Conservation (phyloP, 1,140 invertebrate species). For the Trachelipus rathkii region DNA sequence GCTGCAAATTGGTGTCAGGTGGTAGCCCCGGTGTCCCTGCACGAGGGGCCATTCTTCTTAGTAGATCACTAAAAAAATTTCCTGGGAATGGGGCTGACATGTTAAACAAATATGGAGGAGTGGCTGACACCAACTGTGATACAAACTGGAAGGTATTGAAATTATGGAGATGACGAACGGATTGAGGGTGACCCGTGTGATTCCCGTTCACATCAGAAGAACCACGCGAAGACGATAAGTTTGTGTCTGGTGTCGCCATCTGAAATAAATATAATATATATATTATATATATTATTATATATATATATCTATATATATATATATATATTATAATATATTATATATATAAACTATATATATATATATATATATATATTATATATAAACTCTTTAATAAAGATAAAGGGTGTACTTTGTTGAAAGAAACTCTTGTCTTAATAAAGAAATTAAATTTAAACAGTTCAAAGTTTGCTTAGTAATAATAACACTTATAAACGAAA, state of each 20-base stretch:
- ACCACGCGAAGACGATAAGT: constrained; percentile 30
- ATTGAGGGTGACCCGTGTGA: constrained; percentile 21
- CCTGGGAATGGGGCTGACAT: constrained; percentile 43
- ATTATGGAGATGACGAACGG: constrained; percentile 40
- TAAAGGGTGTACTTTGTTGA: too few species aligned
- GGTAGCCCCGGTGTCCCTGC: constrained; percentile 40
- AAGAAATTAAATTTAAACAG: too few species aligned
- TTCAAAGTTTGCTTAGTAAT: too few species aligned
- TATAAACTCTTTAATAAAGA: too few species aligned
- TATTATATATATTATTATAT: neutral
- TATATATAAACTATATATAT: constrained; percentile 15
- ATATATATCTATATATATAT: too few species aligned
- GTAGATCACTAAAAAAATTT: constrained; percentile 44
- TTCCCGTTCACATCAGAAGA: constrained; percentile 25
- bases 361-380: constrained; percentile 4
- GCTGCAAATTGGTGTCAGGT: constrained; percentile 38
- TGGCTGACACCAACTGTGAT: constrained; percentile 42
- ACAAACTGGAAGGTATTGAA: constrained; percentile 45
- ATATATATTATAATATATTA: neutral
- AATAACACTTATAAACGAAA: too few species aligned
- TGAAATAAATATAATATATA: constrained; percentile 16
- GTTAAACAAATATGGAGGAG: constrained; percentile 44
- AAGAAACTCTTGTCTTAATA: too few species aligned
- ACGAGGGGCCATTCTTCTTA: constrained; percentile 41
- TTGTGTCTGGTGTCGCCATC: constrained; percentile 44